A percentile compares a stretch with the other conserved stretches of the same genome.
These are phyloP conservation scores for Phalacrocorax brasilianus DNA, from an alignment of 2,113 vertebrate genomes.

Conservation along the genomic window DNA sequence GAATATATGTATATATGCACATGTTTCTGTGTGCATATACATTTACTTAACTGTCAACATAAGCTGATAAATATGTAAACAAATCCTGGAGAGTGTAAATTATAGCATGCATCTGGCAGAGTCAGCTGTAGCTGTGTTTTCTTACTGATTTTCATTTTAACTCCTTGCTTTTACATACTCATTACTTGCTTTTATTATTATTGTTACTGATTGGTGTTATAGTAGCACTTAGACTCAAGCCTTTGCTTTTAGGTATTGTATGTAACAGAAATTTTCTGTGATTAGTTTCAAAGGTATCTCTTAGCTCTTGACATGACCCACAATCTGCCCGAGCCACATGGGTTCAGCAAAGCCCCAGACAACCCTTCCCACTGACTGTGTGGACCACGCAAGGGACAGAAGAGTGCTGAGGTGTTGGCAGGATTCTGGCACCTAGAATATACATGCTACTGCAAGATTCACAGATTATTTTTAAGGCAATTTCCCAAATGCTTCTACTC, in stretches of 20 bases:
- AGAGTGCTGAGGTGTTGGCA: background rate
- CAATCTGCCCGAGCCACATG: fast-evolving
- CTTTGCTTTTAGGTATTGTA: background rate
- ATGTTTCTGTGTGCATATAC: background rate
- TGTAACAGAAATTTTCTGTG: background rate
- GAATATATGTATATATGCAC: background rate
- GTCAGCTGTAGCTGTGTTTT: background rate
- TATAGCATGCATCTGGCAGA: background rate
- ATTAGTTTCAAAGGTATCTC: background rate
- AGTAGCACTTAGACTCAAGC: background rate
- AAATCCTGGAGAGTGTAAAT: background rate
- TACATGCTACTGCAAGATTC: background rate
- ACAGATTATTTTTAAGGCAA: background rate
- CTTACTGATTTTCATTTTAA: background rate
- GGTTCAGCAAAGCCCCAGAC: background rate
- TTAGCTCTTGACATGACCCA: background rate
- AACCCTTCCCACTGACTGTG: background rate
- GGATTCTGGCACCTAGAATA: background rate
- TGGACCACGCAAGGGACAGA: background rate
- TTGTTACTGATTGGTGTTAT: background rate
- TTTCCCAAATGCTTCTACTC: background rate
- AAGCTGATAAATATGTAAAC: background rate
- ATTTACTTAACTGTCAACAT: background rate
- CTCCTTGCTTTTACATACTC: background rate
- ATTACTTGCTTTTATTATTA: background rate